Conservation (phyloP, 1,140 invertebrate species). For the Camponotus vicinus region DNA sequence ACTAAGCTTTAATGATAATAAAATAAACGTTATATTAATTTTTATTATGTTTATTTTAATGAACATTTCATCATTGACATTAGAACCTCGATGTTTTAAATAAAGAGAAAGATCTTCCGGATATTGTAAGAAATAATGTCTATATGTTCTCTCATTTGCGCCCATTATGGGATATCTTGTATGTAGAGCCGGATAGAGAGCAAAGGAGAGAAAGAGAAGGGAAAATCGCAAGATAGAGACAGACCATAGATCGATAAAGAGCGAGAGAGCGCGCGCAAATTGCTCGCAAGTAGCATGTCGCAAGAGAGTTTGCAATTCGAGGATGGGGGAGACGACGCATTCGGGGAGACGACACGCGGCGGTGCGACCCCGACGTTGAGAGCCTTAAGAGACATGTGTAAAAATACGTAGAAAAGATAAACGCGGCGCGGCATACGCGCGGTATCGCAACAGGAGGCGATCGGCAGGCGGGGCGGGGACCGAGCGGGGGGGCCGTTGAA, state of each 20-base stretch:
- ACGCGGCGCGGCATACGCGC: conserved; percentile 55
- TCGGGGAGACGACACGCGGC: conserved; percentile 49
- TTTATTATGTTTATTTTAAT: background rate
- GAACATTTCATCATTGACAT: conserved; percentile 13
- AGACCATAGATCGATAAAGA: background rate
- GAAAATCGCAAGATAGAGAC: conserved; percentile 19
- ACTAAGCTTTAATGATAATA: background rate
- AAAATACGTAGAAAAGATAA: conserved; percentile 83
- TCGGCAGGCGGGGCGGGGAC: conserved; percentile 10
- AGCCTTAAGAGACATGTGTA: conserved; percentile 76
- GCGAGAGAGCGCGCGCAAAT: conserved; percentile 45
- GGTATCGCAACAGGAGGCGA: conserved; percentile 56
- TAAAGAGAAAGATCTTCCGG: background rate
- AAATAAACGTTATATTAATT: too few relatives aligned
- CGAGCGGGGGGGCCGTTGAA: background rate
- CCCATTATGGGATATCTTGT: background rate
- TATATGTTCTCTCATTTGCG: background rate
- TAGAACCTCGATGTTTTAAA: background rate
- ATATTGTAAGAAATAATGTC: background rate
- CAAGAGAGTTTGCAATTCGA: conserved; percentile 6
- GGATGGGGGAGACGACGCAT: conserved; percentile 12
- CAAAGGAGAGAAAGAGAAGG: conserved; percentile 23
- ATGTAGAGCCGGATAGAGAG: background rate
- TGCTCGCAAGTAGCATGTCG: conserved; percentile 52
- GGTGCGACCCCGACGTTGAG: conserved; percentile 56